Evolutionary conservation across 2,113 vertebrate genomes (phyloP).

Genomic region (Polyodon spathula): DNA sequence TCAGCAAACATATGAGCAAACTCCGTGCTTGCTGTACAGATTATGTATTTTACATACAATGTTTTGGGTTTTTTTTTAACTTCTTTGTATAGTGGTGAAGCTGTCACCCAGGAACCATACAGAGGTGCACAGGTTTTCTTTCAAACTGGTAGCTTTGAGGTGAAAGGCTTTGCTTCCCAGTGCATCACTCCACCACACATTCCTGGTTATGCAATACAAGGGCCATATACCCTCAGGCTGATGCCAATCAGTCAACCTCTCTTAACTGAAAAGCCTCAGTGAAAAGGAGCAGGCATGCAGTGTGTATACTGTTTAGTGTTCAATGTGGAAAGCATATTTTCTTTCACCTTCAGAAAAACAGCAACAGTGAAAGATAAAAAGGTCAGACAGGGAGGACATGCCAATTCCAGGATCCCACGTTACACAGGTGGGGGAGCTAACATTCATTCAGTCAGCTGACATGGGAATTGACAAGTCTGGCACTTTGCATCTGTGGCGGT

Average conservation of each 20-base stretch:
- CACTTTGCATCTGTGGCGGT: background rate
- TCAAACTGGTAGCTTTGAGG: too few species aligned
- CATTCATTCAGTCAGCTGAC: background rate
- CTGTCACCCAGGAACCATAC: too few species aligned
- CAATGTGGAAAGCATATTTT: background rate
- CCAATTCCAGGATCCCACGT: background rate
- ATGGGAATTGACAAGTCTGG: background rate
- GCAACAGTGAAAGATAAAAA: background rate
- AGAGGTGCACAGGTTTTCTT: too few species aligned
- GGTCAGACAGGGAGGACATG: background rate
- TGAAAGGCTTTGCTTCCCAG: too few species aligned
- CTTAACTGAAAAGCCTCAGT: background rate
- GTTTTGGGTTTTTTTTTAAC: too few species aligned
- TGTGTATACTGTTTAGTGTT: background rate
- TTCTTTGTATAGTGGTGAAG: too few species aligned
- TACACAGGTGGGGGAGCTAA: background rate
- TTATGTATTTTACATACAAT: too few species aligned
- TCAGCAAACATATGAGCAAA: too few species aligned
- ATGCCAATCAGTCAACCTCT: background rate
- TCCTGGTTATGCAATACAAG: too few species aligned
- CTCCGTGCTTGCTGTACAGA: too few species aligned
- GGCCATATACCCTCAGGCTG: background rate
- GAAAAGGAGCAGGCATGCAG: background rate
- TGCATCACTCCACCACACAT: too few species aligned
- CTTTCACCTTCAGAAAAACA: constrained; percentile 2